Evolutionary conservation across 2,888 invertebrate genomes (phyloP), one percentile per base, ranked within the genome.

Genomic region (Acrocera orbiculus): DNA sequence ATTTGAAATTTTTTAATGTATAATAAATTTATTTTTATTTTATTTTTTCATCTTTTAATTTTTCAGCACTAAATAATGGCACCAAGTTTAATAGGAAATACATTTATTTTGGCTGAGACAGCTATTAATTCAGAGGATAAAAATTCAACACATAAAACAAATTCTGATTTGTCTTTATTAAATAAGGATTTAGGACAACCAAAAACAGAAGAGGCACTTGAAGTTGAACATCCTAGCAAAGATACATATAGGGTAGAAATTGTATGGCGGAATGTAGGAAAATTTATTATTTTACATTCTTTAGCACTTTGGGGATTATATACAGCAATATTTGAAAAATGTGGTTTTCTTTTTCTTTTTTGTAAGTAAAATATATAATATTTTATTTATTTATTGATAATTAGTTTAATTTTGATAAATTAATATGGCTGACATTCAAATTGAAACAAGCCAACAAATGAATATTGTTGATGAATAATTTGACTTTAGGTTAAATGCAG

Each of bases 241-340:
- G 28, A 30, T 27, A n/a, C 30, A 20, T 43, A 45, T 40, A 64
- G 67, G 52, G 72, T 75, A 70, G 64, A 74, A 44, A 73, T 83
- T 43, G 81, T 81, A 2, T 83, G 83, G 82, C 68, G 73, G 52
- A 83, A 83, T 55, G 75, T 82, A 1, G 50, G 77, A 4, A 73
- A 73, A 5, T 82, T 83, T 49, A 46, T 71, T 3, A 70, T 80
- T 45, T 62, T 85, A 26, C 83, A 85, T 52, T 48, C 64, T 5
- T 69, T 67, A 1, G 67, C 71, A 1, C 9, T 76, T 0, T 81
- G 74, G 47, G 73, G 70, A 10, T 2, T 70, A 0, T 73, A 67
- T 45, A 48, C 73, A 27, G 41, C 62, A 9, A 49, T 61, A 30
- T n/a, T 19, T 19, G 8, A 7, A 19, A 7, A 5, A 19, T 19